Base-by-base conservation (phyloP, 2,113 vertebrate species). In the Gymnarchus niloticus region DNA sequence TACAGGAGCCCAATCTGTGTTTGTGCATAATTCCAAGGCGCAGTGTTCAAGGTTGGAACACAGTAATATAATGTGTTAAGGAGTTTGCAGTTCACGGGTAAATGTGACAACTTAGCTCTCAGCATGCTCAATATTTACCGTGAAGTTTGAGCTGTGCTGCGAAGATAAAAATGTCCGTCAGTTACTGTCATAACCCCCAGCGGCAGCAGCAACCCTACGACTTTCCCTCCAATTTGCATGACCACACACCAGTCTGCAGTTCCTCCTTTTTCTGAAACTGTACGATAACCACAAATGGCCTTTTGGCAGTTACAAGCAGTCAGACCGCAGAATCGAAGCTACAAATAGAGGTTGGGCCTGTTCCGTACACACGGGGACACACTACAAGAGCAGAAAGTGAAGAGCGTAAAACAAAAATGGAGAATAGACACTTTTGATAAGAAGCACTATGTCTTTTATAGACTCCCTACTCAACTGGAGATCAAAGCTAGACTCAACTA, bases 201-300 rank as follows among this genome's bases (percentile, higher is more conserved):
- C 8, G 23, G n/a, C 8, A 23, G 23, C 77, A 81, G n/a, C 8
- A 6, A 21, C 10, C 21, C 9, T 14, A 51, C 6, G 44, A 49
- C 44, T 51, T 81, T 49, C 23, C 77, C n/a, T 81, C 48, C 48
- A 49, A 81, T 81, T 81, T 81, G 77, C 77, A 81, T 81, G 14
- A 23, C n/a, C 49, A n/a, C 77, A 81, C 48, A 81, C 41, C 77
- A 1, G 1, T 3, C 23, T 25, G 25, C 21, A 81, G 77, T 81
- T 81, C n/a, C 21, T n/a, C 46, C 23, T 81, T 49, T 49, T n/a
- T 48, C 77, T 49, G 44, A 81, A 44, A 51, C 33, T 73, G 17
- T 41, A 37, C 1, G 65, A 49, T 51, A 81, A 73, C 65, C 65
- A 73, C 65, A 41, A 41, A 17, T 33, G 14, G 51, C 51, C 51